These are phyloP conservation scores for Saimiri boliviensis DNA, from an alignment of 2,113 vertebrate species.

Conservation along the genomic window DNA sequence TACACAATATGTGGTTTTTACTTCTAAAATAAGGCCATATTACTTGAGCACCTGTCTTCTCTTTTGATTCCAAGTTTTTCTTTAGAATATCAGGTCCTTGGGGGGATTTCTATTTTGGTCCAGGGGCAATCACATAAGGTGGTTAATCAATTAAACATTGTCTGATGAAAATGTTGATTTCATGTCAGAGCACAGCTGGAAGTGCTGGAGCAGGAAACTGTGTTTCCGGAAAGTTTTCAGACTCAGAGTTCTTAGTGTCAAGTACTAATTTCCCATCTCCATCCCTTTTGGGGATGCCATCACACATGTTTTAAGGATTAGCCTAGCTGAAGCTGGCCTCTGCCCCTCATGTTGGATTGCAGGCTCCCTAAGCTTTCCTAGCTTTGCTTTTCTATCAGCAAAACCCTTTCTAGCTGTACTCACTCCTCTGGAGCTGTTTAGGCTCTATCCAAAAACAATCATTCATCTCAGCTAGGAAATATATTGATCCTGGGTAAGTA, in stretches of 20 bases:
- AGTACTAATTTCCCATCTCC: not conserved
- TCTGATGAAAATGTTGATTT: not conserved
- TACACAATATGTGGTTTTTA: not conserved
- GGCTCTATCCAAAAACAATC: not conserved
- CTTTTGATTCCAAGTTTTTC: not conserved
- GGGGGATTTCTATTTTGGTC: not conserved
- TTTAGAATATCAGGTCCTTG: not conserved
- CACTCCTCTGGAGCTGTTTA: not conserved
- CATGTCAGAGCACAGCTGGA: not conserved
- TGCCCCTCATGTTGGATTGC: not conserved
- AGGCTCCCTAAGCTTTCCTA: rapidly evolving
- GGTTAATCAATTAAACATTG: not conserved
- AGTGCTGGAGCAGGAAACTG: not conserved
- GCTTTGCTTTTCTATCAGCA: not conserved
- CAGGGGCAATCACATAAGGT: not conserved
- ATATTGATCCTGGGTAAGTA: constrained; percentile 65
- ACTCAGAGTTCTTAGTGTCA: not conserved
- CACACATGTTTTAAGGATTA: not conserved
- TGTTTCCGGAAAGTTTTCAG: not conserved
- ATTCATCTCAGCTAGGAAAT: constrained; percentile 6
- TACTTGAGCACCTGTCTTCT: not conserved
- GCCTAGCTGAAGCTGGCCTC: not conserved
- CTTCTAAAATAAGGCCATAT: not conserved
- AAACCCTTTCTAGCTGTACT: not conserved
- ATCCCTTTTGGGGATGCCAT: not conserved